Percentiles rank a stretch among this genome's conserved stretches.
Conservation (phyloP, 2,888 invertebrate species). For the Tachina fera region DNA sequence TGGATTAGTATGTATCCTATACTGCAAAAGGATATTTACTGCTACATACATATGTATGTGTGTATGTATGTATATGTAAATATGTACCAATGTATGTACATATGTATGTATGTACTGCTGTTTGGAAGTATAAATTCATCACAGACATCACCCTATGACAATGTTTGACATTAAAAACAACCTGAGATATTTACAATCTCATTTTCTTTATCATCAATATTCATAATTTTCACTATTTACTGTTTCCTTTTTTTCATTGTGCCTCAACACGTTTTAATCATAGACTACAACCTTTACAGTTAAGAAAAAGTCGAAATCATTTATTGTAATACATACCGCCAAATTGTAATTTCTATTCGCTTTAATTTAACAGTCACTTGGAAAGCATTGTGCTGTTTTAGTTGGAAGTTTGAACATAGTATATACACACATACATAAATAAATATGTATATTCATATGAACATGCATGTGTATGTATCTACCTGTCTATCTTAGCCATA, state of each 20-base stretch:
- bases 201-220: constrained; percentile 13
- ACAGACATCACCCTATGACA: constrained; percentile 36
- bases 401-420: background rate
- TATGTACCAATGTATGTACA: background rate
- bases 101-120: background rate
- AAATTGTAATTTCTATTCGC: constrained; percentile 54
- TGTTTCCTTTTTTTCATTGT: constrained; percentile 52
- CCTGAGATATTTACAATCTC: constrained; percentile 3
- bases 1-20: too few species aligned
- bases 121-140: constrained; percentile 11
- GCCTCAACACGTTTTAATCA: constrained; percentile 57
- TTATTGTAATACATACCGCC: constrained; percentile 42
- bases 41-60: too few species aligned
- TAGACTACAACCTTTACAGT: constrained; percentile 68
- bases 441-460: too few species aligned
- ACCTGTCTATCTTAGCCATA: constrained; percentile 1
- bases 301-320: constrained; percentile 46
- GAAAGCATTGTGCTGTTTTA: constrained; percentile 17
- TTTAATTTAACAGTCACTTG: constrained; percentile 39
- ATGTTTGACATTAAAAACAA: constrained; percentile 15
- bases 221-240: constrained; percentile 41
- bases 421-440: background rate
- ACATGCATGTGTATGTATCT: background rate
- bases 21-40: too few species aligned
- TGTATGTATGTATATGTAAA: too few species aligned